A percentile compares a stretch with the other conserved stretches of the same genome.
phyloP scores from a whole-genome alignment of 2,113 vertebrate genomes.

The Myrmophylax atrothorax region DNA sequence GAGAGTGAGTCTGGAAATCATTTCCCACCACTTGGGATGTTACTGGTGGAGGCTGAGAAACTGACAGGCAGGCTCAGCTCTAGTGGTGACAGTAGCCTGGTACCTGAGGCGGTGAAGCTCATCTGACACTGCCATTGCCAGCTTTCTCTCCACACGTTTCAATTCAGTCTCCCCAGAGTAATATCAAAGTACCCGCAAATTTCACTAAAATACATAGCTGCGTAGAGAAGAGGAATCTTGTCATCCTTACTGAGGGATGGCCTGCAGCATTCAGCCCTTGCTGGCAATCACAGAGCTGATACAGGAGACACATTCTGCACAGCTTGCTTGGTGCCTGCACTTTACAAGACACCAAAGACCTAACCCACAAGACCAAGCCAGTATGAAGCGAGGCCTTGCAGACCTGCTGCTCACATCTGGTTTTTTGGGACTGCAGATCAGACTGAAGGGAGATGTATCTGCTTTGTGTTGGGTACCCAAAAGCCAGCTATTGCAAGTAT shows the following conservation, averaged over 20 bases:
- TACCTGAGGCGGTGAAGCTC: neutral
- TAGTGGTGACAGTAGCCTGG: neutral
- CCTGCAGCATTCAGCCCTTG: neutral
- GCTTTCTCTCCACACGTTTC: neutral
- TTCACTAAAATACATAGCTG: neutral
- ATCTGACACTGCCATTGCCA: rapidly evolving
- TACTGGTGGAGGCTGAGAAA: neutral
- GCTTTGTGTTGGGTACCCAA: neutral
- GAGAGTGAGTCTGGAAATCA: neutral
- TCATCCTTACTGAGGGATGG: neutral
- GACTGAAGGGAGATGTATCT: neutral
- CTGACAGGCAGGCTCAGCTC: neutral
- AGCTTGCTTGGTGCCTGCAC: neutral
- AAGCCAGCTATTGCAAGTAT: neutral
- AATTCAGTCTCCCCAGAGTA: neutral
- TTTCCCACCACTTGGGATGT: neutral
- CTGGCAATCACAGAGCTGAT: neutral
- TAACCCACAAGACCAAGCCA: neutral
- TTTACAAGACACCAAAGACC: neutral
- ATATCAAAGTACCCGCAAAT: neutral
- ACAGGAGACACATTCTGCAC: neutral
- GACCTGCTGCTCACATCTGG: neutral
- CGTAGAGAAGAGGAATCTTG: neutral
- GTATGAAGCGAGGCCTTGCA: rapidly evolving
- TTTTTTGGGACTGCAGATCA: neutral